These are phyloP conservation scores for Microctonus hyperodae DNA, from an alignment of 2,888 invertebrate species.

Conservation along the genomic window DNA sequence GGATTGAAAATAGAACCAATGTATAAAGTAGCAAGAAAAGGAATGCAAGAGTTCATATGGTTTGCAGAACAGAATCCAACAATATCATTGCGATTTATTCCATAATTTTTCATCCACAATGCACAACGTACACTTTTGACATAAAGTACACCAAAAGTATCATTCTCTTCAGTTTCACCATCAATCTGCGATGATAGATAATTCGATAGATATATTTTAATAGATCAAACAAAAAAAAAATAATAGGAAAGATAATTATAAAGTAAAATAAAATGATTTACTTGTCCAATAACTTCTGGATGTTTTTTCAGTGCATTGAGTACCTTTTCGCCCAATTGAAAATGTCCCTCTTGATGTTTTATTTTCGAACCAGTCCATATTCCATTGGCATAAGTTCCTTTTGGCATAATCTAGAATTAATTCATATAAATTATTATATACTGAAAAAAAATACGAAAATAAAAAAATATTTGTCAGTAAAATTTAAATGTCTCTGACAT, in stretches of 20 bases:
- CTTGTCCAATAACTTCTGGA: slow-evolving; percentile 43
- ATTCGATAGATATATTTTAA: too few relatives aligned
- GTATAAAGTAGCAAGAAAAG: slow-evolving; percentile 46
- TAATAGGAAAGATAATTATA: too few relatives aligned
- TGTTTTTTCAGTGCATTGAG: slow-evolving; percentile 38
- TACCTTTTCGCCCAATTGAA: slow-evolving; percentile 39
- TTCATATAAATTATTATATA: neutral
- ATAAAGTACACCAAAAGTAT: slow-evolving; percentile 44
- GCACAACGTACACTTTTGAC: slow-evolving; percentile 51
- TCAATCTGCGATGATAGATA: slow-evolving; percentile 45
- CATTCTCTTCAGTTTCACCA: slow-evolving; percentile 39
- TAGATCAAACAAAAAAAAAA: too few relatives aligned
- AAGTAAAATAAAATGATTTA: slow-evolving; percentile 31
- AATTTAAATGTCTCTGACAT: neutral
- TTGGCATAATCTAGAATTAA: neutral
- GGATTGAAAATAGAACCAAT: slow-evolving; percentile 50
- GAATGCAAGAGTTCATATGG: slow-evolving; percentile 47
- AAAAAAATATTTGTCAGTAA: neutral
- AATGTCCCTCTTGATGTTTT: slow-evolving; percentile 10
- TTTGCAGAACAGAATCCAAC: slow-evolving; percentile 49
- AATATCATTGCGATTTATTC: slow-evolving; percentile 45
- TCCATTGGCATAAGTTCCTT: slow-evolving; percentile 32
- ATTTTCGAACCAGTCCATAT: slow-evolving; percentile 39
- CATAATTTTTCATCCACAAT: slow-evolving; percentile 50
- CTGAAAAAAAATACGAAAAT: neutral